These are phyloP conservation scores for Grantiella picta DNA, from an alignment of 2,113 vertebrate species.

Conservation along the genomic window DNA sequence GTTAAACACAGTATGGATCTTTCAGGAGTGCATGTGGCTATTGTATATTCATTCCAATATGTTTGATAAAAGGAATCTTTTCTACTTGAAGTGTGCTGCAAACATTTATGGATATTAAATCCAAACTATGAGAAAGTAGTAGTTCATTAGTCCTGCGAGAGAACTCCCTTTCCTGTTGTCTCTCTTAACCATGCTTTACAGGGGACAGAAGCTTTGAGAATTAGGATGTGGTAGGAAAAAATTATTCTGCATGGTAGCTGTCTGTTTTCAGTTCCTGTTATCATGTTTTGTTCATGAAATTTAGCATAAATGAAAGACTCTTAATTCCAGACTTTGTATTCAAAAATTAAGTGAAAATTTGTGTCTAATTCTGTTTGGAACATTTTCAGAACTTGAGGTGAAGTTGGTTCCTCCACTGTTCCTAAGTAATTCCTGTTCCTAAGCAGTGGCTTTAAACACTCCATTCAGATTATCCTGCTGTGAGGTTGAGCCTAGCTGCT, in stretches of 20 bases:
- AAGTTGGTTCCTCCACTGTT: background rate
- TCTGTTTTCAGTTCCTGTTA: background rate
- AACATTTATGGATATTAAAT: background rate
- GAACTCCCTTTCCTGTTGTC: background rate
- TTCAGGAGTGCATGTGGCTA: background rate
- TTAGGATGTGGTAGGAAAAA: background rate
- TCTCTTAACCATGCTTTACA: background rate
- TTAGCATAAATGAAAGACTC: background rate
- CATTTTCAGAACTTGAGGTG: background rate
- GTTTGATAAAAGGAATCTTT: background rate
- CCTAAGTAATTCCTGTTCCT: background rate
- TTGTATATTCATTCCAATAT: background rate
- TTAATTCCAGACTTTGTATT: background rate
- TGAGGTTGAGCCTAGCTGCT: background rate
- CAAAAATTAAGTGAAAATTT: background rate
- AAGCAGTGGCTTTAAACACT: background rate
- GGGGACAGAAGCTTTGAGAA: background rate
- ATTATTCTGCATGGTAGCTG: background rate
- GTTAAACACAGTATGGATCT: background rate
- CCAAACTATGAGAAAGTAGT: background rate
- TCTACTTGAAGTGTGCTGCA: background rate
- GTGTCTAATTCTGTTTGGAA: background rate
- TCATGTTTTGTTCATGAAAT: background rate
- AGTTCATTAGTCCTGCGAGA: background rate
- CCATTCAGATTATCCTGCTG: background rate